A percentile compares a stretch with the other conserved stretches of the same genome.
phyloP scores from a whole-genome alignment of 2,113 vertebrate species.

The Atrichornis clamosus region DNA sequence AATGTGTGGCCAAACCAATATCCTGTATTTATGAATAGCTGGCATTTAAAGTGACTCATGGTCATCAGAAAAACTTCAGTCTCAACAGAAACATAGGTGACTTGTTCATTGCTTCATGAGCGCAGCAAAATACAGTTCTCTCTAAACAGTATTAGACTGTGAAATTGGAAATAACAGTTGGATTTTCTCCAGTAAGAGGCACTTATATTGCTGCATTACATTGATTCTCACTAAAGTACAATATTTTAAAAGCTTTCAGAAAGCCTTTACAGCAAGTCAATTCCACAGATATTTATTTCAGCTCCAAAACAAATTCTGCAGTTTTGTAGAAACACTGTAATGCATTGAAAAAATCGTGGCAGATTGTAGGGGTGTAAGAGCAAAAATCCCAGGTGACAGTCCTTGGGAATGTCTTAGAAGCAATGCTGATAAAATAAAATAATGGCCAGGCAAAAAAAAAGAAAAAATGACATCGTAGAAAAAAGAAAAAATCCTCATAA shows the following conservation, averaged over 20 bases:
- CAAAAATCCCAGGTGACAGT: neutral
- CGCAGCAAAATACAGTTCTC: neutral
- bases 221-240: neutral
- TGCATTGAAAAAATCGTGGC: neutral
- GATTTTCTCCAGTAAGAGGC: neutral
- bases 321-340: neutral
- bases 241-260: neutral
- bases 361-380: neutral
- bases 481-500: accelerated
- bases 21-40: neutral
- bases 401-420: neutral
- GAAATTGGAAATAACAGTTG: neutral
- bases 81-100: neutral
- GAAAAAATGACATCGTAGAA: neutral
- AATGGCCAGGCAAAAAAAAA: neutral
- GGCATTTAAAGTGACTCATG: neutral
- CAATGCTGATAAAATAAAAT: neutral
- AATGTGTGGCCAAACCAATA: neutral
- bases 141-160: neutral
- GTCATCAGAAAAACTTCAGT: neutral
- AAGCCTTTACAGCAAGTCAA: neutral
- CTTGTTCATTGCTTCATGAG: neutral
- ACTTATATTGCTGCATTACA: neutral
- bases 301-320: neutral
- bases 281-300: neutral